Evolutionary conservation across 2,113 vertebrate genomes (phyloP).

Genomic region (Centrocercus urophasianus): DNA sequence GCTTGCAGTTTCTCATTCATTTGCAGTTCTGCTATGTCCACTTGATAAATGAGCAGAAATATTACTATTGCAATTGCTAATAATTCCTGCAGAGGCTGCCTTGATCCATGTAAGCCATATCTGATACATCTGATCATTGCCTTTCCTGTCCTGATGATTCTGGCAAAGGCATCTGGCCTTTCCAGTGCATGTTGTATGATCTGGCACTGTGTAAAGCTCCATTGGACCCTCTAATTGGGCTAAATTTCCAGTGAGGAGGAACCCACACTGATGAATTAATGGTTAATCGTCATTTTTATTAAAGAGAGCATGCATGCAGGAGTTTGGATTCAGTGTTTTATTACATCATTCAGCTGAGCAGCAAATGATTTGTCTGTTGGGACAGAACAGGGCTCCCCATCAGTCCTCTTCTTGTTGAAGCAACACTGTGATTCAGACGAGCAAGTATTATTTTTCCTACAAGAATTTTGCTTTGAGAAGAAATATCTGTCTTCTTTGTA

Average conservation of each 20-base stretch:
- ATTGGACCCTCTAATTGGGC: too few species aligned
- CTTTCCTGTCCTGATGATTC: background rate
- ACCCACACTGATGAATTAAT: background rate
- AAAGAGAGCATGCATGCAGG: background rate
- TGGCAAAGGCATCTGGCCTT: background rate
- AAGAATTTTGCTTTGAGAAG: background rate
- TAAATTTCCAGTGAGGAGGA: background rate
- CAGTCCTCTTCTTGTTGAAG: background rate
- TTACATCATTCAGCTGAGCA: background rate
- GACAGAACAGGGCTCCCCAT: background rate
- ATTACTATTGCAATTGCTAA: background rate
- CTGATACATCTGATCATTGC: rapidly evolving
- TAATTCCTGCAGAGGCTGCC: background rate
- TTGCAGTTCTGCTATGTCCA: rapidly evolving
- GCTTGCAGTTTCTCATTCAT: background rate
- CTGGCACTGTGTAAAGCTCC: background rate
- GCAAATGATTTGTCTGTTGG: background rate
- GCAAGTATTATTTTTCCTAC: background rate
- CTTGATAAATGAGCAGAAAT: background rate
- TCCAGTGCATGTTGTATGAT: background rate
- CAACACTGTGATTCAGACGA: background rate
- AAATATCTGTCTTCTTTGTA: background rate
- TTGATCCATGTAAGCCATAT: rapidly evolving
- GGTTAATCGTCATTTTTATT: background rate
- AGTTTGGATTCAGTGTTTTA: background rate